A percentile compares a stretch with the other conserved stretches of the same genome.
phyloP scores from a whole-genome alignment of 2,797 vertebrate genomes.

The Chrosomus eos region DNA sequence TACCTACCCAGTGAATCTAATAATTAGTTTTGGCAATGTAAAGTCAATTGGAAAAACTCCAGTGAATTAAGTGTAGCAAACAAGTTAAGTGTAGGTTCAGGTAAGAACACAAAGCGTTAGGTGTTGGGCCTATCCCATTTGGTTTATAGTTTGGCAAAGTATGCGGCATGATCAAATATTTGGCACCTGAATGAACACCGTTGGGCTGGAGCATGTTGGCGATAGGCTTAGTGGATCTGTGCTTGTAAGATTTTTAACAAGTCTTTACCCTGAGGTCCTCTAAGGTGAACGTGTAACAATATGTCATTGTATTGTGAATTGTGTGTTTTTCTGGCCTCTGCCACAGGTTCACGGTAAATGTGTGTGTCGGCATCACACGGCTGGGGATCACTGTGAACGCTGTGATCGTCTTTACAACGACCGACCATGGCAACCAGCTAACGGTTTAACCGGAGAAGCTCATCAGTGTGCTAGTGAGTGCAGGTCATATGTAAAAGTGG shows the following conservation, averaged over 20 bases:
- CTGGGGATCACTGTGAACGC: conserved; percentile 89
- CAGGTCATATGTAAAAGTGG: not conserved
- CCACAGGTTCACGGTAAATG: conserved; percentile 92
- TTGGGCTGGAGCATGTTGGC: not conserved
- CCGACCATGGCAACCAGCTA: conserved; percentile 92
- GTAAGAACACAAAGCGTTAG: not conserved
- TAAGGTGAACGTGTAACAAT: not conserved
- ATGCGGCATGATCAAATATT: not conserved
- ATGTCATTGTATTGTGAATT: conserved; percentile 3
- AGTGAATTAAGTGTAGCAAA: not conserved
- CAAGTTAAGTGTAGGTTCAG: not conserved
- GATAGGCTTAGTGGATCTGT: not conserved
- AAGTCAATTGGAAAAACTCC: not conserved
- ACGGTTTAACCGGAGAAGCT: conserved; percentile 88
- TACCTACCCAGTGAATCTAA: not conserved
- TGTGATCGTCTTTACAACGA: conserved; percentile 91
- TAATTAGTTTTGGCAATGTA: not conserved
- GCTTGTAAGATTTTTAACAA: conserved; percentile 4
- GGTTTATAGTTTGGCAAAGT: conserved; percentile 28
- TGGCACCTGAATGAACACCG: not conserved
- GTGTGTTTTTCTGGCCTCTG: conserved; percentile 10
- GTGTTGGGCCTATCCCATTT: not conserved
- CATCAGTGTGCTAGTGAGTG: conserved; percentile 86
- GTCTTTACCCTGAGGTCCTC: not conserved
- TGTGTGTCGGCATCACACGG: conserved; percentile 95